phyloP scores from a whole-genome alignment of 2,113 vertebrate species.

The Strigops habroptila region DNA sequence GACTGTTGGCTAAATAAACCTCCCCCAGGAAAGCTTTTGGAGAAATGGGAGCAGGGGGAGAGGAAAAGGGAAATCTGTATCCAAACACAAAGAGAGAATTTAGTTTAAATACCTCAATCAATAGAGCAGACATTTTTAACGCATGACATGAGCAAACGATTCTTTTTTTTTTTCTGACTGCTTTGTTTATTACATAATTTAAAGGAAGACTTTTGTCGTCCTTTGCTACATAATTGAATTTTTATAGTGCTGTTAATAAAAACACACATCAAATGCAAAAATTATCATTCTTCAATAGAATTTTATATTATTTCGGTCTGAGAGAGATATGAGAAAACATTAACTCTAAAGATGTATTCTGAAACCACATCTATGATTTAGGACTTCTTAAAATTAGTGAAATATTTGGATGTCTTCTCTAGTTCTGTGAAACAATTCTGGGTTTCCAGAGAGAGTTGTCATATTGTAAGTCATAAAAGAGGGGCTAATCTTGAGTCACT shows the following conservation, averaged over 20 bases:
- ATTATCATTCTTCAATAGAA: slow-evolving; percentile 43
- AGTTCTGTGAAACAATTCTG: background rate
- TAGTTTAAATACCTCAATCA: background rate
- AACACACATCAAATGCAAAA: slow-evolving; percentile 43
- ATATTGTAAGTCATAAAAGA: background rate
- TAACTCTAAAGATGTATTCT: background rate
- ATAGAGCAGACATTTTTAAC: background rate
- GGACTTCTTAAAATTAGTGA: background rate
- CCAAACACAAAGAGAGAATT: background rate
- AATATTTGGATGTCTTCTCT: background rate
- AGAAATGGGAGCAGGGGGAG: background rate
- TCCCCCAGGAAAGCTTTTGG: background rate
- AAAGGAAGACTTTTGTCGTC: slow-evolving; percentile 21
- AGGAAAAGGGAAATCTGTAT: background rate
- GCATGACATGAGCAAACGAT: background rate
- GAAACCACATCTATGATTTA: background rate
- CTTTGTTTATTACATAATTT: slow-evolving; percentile 60
- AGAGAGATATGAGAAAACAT: slow-evolving; percentile 9
- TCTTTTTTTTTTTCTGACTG: background rate
- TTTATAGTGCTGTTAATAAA: slow-evolving; percentile 59
- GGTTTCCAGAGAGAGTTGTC: background rate
- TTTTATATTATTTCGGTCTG: slow-evolving; percentile 46
- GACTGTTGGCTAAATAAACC: slow-evolving; percentile 6
- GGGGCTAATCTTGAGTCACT: background rate
- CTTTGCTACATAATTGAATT: slow-evolving; percentile 59